A percentile compares a stretch with the other conserved stretches of the same genome.
These are phyloP conservation scores for Trichomalopsis sarcophagae DNA, from an alignment of 1,140 invertebrate species.

Conservation along the genomic window DNA sequence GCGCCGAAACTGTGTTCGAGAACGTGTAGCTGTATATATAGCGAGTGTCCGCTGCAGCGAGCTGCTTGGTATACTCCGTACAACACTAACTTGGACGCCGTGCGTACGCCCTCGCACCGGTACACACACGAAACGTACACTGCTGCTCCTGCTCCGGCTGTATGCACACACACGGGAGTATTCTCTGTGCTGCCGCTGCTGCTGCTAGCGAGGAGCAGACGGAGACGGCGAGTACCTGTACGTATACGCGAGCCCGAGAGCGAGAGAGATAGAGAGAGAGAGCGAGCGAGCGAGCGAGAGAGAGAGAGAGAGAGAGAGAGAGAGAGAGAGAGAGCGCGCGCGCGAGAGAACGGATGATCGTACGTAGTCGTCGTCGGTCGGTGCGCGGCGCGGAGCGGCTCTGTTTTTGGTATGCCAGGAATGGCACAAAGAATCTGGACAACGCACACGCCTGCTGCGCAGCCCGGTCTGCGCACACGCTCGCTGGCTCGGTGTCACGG, in stretches of 20 bases:
- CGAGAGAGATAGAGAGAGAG: slow-evolving; percentile 9
- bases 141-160: not conserved
- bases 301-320: slow-evolving; percentile 27
- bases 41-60: no score
- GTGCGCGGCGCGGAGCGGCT: slow-evolving; percentile 64
- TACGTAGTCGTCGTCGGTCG: slow-evolving; percentile 62
- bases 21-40: not conserved
- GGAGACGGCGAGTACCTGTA: not conserved
- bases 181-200: not conserved
- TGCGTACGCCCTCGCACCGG: slow-evolving; percentile 5
- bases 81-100: not conserved
- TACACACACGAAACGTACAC: not conserved
- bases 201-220: not conserved
- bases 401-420: slow-evolving; percentile 94
- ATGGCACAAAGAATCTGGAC: slow-evolving; percentile 96
- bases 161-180: not conserved
- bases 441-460: slow-evolving; percentile 90
- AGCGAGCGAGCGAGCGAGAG: not conserved
- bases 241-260: not conserved
- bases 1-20: not conserved
- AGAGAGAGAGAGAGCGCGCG: slow-evolving; percentile 16
- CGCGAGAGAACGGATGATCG: not conserved
- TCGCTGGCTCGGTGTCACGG: slow-evolving; percentile 80
- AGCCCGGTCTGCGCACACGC: slow-evolving; percentile 86
- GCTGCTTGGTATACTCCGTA: not conserved